phyloP scores from a whole-genome alignment of 2,888 invertebrate species.

The Leptinotarsa juncta region DNA sequence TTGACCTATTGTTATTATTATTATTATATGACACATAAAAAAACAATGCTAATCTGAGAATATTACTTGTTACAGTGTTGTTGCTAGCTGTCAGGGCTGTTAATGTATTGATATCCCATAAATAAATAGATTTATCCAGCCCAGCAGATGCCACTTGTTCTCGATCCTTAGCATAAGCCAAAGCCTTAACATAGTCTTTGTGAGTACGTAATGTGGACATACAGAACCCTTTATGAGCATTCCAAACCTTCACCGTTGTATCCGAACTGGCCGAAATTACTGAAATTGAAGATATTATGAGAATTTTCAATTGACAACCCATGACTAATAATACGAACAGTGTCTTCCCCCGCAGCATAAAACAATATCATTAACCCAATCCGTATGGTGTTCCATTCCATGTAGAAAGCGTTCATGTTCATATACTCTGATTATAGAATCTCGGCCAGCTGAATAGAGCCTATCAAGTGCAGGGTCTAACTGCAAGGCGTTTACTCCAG shows the following conservation, averaged over 20 bases:
- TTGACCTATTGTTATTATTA: too few relatives aligned
- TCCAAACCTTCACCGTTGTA: constrained; percentile 99
- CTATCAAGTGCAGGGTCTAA: constrained; percentile 88
- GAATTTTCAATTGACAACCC: not conserved
- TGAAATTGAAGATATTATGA: constrained; percentile 62
- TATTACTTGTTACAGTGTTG: constrained; percentile 95
- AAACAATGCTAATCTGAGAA: not conserved
- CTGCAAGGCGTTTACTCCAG: constrained; percentile 96
- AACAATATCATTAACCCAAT: constrained; percentile 99
- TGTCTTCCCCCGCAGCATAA: constrained; percentile 97
- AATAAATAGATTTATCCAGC: constrained; percentile 93
- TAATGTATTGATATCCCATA: constrained; percentile 98
- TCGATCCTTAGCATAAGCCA: constrained; percentile 97
- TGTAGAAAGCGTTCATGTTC: constrained; percentile 88
- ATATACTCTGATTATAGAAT: constrained; percentile 96
- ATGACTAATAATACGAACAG: constrained; percentile 69
- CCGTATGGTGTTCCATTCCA: constrained; percentile 99
- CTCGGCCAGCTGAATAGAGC: constrained; percentile 95
- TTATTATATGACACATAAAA: too few relatives aligned
- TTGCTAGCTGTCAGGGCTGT: constrained; percentile 98
- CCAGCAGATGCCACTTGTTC: constrained; percentile 98
- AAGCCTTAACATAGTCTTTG: constrained; percentile 97
- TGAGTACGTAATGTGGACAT: constrained; percentile 98
- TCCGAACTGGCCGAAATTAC: constrained; percentile 99
- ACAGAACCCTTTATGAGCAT: constrained; percentile 98